These are phyloP conservation scores for Aspidoscelis tigris DNA, from an alignment of 2,113 vertebrate genomes.

Conservation along the genomic window DNA sequence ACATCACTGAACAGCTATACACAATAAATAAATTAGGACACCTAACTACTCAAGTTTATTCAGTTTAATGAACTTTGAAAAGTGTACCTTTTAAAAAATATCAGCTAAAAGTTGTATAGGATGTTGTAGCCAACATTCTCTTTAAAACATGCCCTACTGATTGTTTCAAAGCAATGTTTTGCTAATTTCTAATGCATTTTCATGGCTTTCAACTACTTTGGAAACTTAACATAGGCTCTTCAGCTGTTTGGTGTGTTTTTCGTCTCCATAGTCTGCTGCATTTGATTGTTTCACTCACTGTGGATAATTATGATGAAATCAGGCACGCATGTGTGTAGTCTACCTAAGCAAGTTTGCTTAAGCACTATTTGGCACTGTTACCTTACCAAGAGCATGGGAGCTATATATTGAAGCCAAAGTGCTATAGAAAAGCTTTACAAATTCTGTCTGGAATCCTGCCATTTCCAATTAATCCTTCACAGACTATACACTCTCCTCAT, in stretches of 20 bases:
- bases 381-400: neutral
- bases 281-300: constrained; percentile 11
- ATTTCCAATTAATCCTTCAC: constrained; percentile 22
- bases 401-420: neutral
- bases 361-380: constrained; percentile 9
- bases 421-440: constrained; percentile 10
- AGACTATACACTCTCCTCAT: neutral
- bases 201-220: neutral
- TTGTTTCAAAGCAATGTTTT: neutral
- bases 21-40: neutral
- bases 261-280: constrained; percentile 6
- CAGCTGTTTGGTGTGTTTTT: constrained; percentile 2
- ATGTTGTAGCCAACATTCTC: neutral
- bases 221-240: neutral
- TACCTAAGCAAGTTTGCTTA: constrained; percentile 25
- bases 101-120: neutral
- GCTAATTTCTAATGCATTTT: constrained; percentile 4
- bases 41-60: neutral
- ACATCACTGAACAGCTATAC: neutral
- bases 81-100: neutral
- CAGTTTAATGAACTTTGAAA: neutral
- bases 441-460: constrained; percentile 2
- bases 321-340: constrained; percentile 4
- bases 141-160: neutral
- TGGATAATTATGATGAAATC: constrained; percentile 21